Evolutionary conservation across 2,797 vertebrate genomes (phyloP), one percentile per base, ranked within the genome.

Genomic region (Acrossocheilus wenchowensis): DNA sequence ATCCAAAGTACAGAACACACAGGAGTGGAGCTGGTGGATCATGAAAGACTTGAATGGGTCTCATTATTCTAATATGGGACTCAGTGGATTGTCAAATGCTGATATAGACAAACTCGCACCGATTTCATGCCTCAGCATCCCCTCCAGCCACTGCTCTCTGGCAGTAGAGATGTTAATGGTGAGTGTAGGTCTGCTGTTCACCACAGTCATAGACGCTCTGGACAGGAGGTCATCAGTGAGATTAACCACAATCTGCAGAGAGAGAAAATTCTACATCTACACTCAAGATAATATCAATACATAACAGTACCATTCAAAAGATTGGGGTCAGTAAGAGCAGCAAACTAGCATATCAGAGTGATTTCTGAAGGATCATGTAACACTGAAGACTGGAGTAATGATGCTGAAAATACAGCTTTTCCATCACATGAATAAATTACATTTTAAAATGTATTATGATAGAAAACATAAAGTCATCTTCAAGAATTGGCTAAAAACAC

Each of bases 41-140:
- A 39, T 57, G 11, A 39, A 77, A 36, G 50, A 23, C 17, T 74
- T 48, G 43, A 48, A 73, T 17, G 41, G 43, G 71, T 45, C 23
- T 19, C 48, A 74, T n/a, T 23, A 60, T 41, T 60, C 21, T 41
- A 60, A 60, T 26, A 52, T 26, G 48, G 39, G 36, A n/a, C 41
- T 60, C 68, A 82, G 7, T 1, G 15, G 12, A 45, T 23, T 19
- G 54, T 17, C n/a, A 77, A 26, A 72, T 30, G 50, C 52, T 50
- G 34, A 34, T 78, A 54, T 3, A 66, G 30, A 80, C 26, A 41
- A 60, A 66, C 23, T 78, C 88, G 12, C 39, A 98, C 98, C 97
- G 15, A 99, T 98, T 91, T 99, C 98, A 19, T 99, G 98, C 68
- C 96, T 95, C 89, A 99, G 95, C 96, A 99, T 97, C 43, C 98